Evolutionary conservation across 2,113 vertebrate species (phyloP).

Genomic region (Cyrtonyx montezumae): DNA sequence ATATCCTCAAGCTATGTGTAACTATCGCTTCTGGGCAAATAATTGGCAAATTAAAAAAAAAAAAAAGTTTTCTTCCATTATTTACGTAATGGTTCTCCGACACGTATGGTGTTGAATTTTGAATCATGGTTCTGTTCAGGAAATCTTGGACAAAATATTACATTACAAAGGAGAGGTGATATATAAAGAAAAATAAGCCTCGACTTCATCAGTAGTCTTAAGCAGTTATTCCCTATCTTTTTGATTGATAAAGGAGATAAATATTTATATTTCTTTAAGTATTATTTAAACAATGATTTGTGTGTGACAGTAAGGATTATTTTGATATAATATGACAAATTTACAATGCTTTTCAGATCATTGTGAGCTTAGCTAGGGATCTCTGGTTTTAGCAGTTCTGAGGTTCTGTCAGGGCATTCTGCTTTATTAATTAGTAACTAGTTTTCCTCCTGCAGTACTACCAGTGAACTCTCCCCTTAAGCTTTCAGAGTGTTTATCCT

Average conservation of each 20-base stretch:
- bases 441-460: background rate
- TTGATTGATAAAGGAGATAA: background rate
- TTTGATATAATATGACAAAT: background rate
- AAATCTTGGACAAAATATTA: background rate
- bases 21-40: background rate
- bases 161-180: background rate
- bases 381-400: background rate
- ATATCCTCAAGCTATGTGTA: background rate
- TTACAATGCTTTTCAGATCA: background rate
- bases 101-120: background rate
- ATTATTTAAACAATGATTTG: background rate
- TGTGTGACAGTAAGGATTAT: background rate
- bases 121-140: background rate
- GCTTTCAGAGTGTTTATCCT: background rate
- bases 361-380: background rate
- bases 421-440: background rate
- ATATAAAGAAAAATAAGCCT: background rate
- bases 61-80: background rate
- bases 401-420: background rate
- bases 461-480: background rate
- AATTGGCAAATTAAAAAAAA: background rate
- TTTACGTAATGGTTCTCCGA: background rate
- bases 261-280: background rate
- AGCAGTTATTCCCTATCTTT: background rate
- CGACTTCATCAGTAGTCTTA: background rate